These are phyloP conservation scores for Trogon melanurus DNA, from an alignment of 2,113 vertebrate species.

Conservation along the genomic window DNA sequence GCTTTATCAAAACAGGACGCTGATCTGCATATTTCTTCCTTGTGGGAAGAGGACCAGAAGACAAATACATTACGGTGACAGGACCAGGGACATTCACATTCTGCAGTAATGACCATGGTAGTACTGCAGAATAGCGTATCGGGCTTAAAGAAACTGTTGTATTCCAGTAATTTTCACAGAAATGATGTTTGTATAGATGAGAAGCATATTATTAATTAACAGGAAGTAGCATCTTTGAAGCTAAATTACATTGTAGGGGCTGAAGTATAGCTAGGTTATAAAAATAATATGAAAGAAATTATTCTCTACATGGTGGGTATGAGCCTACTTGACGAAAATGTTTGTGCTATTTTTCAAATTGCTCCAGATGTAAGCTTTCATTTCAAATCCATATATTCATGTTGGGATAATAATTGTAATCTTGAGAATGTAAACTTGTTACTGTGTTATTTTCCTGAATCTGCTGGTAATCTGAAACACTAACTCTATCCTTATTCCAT, in stretches of 20 bases:
- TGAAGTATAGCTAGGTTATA: neutral
- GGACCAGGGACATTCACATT: neutral
- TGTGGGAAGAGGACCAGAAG: neutral
- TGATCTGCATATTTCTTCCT: conserved; percentile 45
- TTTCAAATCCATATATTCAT: neutral
- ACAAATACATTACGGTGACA: neutral
- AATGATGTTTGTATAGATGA: conserved; percentile 9
- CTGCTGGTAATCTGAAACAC: neutral
- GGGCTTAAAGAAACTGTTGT: neutral
- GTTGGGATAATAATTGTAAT: neutral
- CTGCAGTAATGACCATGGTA: neutral
- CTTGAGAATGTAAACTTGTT: conserved; percentile 1
- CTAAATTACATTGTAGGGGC: neutral
- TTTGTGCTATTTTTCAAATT: neutral
- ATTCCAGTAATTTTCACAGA: conserved; percentile 5
- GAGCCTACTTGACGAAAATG: neutral
- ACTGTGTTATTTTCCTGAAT: neutral
- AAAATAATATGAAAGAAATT: neutral
- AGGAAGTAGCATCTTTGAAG: neutral
- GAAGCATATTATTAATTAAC: conserved; percentile 30
- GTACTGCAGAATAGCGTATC: neutral
- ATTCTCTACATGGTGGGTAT: neutral
- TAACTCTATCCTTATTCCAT: neutral
- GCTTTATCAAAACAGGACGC: neutral
- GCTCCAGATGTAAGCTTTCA: neutral